Base-by-base conservation (phyloP, 2,888 invertebrate genomes). In the Listrodromus nycthemerus region DNA sequence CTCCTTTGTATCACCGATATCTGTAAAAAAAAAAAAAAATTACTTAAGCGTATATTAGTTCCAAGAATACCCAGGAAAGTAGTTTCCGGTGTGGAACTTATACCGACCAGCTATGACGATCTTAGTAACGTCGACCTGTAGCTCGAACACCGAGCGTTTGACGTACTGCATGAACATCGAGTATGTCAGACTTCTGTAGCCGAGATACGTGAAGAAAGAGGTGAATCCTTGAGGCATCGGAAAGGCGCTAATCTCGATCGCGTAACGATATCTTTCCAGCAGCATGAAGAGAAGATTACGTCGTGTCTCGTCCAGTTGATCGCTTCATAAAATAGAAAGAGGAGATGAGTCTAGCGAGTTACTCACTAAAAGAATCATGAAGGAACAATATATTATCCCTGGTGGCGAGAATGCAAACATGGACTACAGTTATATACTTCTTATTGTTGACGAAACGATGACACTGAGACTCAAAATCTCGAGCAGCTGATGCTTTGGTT, bases 101-200 rank as follows among this genome's bases (percentile, higher is more conserved):
- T 91, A 97, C 55, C 1, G 70, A 84, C 97, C 96, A 88, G 96
- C 95, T 92, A 98, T 95, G 85, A 98, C 97, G 58, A 96, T 95
- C 94, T 97, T 97, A 94, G 97, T 96, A 1, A 97, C 97, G 91
- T 98, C 98, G 33, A 97, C 96, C 94, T 98, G 98, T 86, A 98
- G 94, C 90, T 97, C 97, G 88, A 98, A 96, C 61, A 98, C 97
- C 91, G 97, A 96, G 89, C 96, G 95, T 88, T 96, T 96, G 79
- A 97, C 96, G 93, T 98, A 97, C 93, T 98, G 98, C 89, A 97
- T 93, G 93, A 98, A 98, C 92, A 96, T 95, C 86, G 96, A 95
- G 93, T 96, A 97, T 37, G 96, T 95, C 86, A 98, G 94, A 30
- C 97, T 96, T 88, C 96, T 95, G 93, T 97, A 97, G 1, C 97